Conservation (phyloP, 1,140 invertebrate genomes). For the Diachasma alloeum region DNA sequence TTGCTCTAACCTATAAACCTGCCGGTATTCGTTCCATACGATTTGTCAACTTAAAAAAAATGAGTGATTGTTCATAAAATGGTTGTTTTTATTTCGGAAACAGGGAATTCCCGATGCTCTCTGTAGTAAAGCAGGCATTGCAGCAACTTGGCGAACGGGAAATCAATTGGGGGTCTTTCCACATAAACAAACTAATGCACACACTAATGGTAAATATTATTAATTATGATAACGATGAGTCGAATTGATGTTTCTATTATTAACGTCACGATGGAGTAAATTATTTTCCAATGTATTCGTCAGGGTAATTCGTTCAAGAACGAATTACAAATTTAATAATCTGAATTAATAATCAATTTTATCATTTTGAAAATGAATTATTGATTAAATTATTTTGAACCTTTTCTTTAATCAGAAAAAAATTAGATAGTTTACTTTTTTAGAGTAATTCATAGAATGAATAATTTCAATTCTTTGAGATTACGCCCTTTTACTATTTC, state of each 20-base stretch:
- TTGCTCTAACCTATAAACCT: conserved; percentile 5
- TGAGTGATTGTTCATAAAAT: background rate
- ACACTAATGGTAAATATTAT: conserved; percentile 46
- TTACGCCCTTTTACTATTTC: too few species aligned
- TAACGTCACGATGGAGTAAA: too few species aligned
- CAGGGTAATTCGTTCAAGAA: too few species aligned
- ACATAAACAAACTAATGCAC: conserved; percentile 54
- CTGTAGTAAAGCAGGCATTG: conserved; percentile 62
- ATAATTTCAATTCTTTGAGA: background rate
- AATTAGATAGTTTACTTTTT: background rate
- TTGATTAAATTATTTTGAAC: too few species aligned
- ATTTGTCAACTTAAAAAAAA: background rate
- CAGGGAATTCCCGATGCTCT: conserved; percentile 67
- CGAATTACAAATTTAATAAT: too few species aligned
- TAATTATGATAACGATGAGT: conserved; percentile 14
- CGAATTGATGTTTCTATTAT: too few species aligned
- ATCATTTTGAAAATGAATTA: too few species aligned
- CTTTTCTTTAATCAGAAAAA: background rate
- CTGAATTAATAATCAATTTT: too few species aligned
- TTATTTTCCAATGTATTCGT: too few species aligned
- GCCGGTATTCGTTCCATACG: background rate
- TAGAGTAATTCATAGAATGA: background rate
- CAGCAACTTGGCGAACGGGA: conserved; percentile 63
- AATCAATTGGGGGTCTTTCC: conserved; percentile 67
- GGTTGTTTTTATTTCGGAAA: conserved; percentile 24